Conservation (phyloP, 2,797 vertebrate species). For the Oreochromis mossambicus region DNA sequence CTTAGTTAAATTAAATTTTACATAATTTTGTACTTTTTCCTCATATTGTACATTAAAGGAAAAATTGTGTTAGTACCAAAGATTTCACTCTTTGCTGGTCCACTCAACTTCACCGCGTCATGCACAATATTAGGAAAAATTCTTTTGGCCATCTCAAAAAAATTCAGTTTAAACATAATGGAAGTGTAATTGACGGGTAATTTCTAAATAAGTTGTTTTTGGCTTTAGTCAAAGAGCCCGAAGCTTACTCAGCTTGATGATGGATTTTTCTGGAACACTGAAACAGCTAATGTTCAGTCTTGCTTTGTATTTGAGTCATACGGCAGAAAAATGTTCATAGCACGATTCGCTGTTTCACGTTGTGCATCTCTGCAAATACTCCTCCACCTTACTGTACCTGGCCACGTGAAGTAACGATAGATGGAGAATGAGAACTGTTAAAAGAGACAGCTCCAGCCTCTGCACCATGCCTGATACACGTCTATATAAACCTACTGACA, state of each 20-base stretch:
- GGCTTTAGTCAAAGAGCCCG: background rate
- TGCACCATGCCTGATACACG: slow-evolving; percentile 27
- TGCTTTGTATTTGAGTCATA: background rate
- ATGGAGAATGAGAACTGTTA: background rate
- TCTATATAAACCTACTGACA: slow-evolving; percentile 55
- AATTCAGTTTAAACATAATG: background rate
- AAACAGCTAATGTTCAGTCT: background rate
- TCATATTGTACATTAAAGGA: background rate
- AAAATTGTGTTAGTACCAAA: background rate
- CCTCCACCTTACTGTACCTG: background rate
- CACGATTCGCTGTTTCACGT: background rate
- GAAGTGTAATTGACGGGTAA: background rate
- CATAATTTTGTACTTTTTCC: background rate
- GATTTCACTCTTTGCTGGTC: background rate
- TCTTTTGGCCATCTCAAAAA: background rate
- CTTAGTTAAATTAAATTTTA: rapidly evolving
- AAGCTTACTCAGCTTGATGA: background rate
- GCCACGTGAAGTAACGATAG: background rate
- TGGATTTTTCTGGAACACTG: background rate
- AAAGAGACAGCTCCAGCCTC: slow-evolving; percentile 19
- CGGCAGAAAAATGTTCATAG: background rate
- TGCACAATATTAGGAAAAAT: background rate
- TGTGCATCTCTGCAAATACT: background rate
- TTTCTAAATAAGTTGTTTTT: slow-evolving; percentile 10
- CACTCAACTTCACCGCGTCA: background rate